Conservation (phyloP, 2,113 vertebrate genomes). For the Crotalus viridis region DNA sequence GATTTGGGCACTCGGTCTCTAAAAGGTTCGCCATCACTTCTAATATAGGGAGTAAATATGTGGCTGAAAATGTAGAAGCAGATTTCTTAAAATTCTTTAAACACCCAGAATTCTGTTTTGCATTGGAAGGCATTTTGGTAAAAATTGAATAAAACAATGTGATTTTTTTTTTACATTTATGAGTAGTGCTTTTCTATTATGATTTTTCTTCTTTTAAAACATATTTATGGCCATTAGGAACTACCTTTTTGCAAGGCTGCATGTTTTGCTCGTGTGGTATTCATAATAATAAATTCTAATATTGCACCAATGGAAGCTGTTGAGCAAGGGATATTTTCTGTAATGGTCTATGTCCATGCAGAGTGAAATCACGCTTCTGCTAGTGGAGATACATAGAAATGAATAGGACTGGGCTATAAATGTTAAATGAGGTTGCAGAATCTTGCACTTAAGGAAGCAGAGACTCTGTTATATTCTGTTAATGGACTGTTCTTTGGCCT, state of each 20-base stretch:
- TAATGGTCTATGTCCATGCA: not conserved
- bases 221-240: not conserved
- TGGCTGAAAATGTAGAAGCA: not conserved
- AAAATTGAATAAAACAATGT: not conserved
- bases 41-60: too few relatives aligned
- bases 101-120: not conserved
- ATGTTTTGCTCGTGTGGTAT: not conserved
- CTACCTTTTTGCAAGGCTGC: not conserved
- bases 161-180: not conserved
- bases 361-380: not conserved
- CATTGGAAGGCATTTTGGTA: not conserved
- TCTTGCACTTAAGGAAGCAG: not conserved
- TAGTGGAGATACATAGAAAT: not conserved
- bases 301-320: not conserved
- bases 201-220: not conserved
- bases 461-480: not conserved
- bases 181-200: not conserved
- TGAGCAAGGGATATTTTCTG: not conserved
- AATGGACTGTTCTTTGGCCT: not conserved
- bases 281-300: not conserved
- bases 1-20: too few relatives aligned
- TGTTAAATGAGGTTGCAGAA: constrained; percentile 11
- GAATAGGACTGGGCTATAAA: not conserved
- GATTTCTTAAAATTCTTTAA: not conserved
- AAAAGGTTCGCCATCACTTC: too few relatives aligned